These are phyloP conservation scores for Perccottus glenii DNA, from an alignment of 2,113 vertebrate genomes.

Conservation along the genomic window DNA sequence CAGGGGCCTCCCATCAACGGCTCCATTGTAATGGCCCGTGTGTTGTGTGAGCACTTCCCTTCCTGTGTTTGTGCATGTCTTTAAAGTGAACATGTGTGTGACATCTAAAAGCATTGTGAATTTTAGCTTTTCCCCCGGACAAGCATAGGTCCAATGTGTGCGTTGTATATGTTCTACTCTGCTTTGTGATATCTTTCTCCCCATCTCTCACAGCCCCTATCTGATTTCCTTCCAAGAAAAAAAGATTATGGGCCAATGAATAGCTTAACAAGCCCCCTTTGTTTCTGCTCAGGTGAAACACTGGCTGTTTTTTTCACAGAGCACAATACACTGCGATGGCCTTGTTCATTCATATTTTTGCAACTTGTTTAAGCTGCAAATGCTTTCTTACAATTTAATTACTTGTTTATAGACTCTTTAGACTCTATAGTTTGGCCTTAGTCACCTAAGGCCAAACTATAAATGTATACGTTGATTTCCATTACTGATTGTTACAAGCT, in stretches of 20 bases:
- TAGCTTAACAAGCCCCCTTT: slow-evolving; percentile 29
- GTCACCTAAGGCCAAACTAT: too few species aligned
- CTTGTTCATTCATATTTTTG: slow-evolving; percentile 31
- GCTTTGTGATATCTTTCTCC: slow-evolving; percentile 15
- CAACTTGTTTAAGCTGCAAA: neutral
- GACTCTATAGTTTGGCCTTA: too few species aligned
- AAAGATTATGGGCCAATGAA: slow-evolving; percentile 25
- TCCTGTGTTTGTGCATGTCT: slow-evolving; percentile 32
- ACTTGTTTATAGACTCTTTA: neutral
- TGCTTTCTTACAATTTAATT: too few species aligned
- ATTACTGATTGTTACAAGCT: neutral
- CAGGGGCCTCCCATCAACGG: slow-evolving; percentile 73
- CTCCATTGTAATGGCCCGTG: slow-evolving; percentile 66
- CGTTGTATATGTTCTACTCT: neutral
- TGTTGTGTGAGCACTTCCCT: slow-evolving; percentile 31
- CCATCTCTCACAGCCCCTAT: slow-evolving; percentile 1
- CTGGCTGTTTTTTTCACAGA: neutral
- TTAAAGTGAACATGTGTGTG: slow-evolving; percentile 12
- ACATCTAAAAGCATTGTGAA: slow-evolving; percentile 17
- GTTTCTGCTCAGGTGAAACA: slow-evolving; percentile 32
- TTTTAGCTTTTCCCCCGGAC: slow-evolving; percentile 8
- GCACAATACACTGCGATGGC: slow-evolving; percentile 20
- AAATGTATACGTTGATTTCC: neutral
- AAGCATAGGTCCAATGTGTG: neutral
- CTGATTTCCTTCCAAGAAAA: slow-evolving; percentile 11